Evolutionary conservation across 2,113 vertebrate species (phyloP).

Genomic region (Athene noctua): DNA sequence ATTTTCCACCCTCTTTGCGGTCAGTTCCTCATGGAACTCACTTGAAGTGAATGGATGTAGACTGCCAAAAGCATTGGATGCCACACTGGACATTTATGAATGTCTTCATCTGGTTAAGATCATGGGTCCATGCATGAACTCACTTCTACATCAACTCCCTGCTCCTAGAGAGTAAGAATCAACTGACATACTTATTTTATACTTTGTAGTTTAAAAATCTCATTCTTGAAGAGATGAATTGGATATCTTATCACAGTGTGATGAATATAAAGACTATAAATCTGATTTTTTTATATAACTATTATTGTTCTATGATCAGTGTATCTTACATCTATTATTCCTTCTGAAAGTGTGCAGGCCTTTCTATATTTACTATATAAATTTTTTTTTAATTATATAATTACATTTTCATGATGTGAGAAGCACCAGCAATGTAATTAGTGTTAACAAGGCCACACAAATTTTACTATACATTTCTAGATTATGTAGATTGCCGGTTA

Average conservation of each 20-base stretch:
- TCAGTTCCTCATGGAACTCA: neutral
- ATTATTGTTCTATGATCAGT: neutral
- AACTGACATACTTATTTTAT: neutral
- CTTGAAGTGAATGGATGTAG: neutral
- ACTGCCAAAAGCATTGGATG: neutral
- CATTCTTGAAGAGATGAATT: neutral
- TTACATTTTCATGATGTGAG: neutral
- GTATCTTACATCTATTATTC: neutral
- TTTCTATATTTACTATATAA: neutral
- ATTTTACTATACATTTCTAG: neutral
- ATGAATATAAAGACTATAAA: neutral
- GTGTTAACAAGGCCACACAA: neutral
- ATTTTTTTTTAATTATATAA: neutral
- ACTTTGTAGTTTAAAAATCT: neutral
- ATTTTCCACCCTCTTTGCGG: neutral
- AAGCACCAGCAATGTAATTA: neutral
- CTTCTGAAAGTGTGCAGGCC: neutral
- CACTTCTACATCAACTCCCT: neutral
- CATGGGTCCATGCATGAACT: neutral
- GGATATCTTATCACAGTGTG: neutral
- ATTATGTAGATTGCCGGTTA: neutral
- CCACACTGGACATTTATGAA: neutral
- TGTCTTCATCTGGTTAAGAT: neutral
- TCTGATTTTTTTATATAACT: neutral
- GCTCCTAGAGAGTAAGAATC: neutral